Conservation (phyloP, 2,797 vertebrate species). For the Enteromius viviparus region DNA sequence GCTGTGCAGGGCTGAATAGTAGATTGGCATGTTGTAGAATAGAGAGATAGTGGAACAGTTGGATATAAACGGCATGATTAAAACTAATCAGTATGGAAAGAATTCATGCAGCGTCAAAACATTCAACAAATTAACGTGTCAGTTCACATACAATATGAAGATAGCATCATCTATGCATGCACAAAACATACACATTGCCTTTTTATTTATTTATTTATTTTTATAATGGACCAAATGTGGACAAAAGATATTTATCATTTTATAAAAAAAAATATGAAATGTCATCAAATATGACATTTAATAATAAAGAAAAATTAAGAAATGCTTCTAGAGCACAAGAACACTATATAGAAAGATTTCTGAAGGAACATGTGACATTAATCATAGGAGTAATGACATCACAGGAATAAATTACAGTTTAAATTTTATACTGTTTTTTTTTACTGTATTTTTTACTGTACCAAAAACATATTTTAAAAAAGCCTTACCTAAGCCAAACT, state of each 20-base stretch:
- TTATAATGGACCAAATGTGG: neutral
- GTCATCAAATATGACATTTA: neutral
- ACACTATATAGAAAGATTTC: neutral
- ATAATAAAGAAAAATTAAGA: neutral
- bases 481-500: neutral
- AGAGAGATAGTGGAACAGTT: slow-evolving; percentile 18
- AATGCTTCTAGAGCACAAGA: neutral
- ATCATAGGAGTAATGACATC: neutral
- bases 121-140: slow-evolving; percentile 5
- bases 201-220: neutral
- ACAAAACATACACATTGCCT: neutral
- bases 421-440: neutral
- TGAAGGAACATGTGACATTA: neutral
- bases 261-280: neutral
- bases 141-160: neutral
- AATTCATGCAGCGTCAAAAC: neutral
- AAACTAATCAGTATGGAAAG: slow-evolving; percentile 19
- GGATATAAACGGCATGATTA: slow-evolving; percentile 7
- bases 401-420: neutral
- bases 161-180: neutral
- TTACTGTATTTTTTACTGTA: neutral
- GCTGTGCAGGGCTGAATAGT: neutral
- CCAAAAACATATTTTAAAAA: neutral
- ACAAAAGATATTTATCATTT: neutral
- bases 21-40: slow-evolving; percentile 15